Conservation (phyloP, 2,888 invertebrate genomes). For the Xanthia icteritia region DNA sequence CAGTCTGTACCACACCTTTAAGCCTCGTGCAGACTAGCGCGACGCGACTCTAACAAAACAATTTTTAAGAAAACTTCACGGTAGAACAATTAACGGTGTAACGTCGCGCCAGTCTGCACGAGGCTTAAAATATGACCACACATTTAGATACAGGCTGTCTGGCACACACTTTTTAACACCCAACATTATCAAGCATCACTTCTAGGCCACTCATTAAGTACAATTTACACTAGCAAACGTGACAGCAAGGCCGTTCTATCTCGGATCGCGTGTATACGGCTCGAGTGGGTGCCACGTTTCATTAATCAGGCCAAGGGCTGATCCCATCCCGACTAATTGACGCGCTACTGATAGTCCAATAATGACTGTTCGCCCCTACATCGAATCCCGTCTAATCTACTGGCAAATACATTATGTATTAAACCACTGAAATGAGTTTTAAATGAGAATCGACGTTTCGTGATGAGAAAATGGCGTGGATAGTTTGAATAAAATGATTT, state of each 20-base stretch:
- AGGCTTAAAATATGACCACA: no score
- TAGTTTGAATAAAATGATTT: not conserved
- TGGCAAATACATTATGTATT: constrained; percentile 54
- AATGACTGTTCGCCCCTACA: constrained; percentile 63
- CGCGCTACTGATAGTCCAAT: constrained; percentile 66
- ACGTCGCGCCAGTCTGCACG: no score
- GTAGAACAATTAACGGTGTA: no score
- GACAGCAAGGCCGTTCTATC: constrained; percentile 48
- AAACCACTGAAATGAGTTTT: constrained; percentile 34
- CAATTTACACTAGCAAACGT: constrained; percentile 57
- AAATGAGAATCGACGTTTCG: constrained; percentile 36
- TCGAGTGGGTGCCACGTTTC: constrained; percentile 65
- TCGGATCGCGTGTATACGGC: constrained; percentile 60
- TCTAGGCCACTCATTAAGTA: constrained; percentile 44
- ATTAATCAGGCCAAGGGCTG: constrained; percentile 75
- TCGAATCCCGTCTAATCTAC: constrained; percentile 62
- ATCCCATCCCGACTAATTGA: constrained; percentile 70
- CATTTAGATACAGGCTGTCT: no score
- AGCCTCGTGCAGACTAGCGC: no score
- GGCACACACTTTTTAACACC: not conserved
- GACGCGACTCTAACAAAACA: no score
- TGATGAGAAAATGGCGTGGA: not conserved
- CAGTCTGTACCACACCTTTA: no score
- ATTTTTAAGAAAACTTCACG: no score
- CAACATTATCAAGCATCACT: constrained; percentile 2